phyloP scores from a whole-genome alignment of 1,140 invertebrate genomes.

The Drosophila repleta region DNA sequence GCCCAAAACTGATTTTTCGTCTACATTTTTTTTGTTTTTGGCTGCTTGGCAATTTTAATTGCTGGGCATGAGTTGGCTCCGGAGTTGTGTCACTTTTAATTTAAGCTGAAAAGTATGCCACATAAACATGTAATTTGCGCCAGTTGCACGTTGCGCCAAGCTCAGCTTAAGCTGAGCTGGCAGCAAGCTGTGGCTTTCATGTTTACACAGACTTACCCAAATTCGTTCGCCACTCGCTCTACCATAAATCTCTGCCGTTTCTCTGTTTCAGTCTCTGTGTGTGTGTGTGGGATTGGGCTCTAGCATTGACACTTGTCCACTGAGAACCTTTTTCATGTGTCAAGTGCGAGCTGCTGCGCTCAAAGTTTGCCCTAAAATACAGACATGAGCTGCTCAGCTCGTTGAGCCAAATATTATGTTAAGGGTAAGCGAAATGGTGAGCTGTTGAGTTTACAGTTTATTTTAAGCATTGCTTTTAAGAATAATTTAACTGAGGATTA shows the following conservation, averaged over 20 bases:
- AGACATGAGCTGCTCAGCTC: not conserved
- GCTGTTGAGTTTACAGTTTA: too few relatives aligned
- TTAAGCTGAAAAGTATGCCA: conserved; percentile 47
- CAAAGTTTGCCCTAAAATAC: conserved; percentile 23
- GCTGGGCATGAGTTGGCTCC: conserved; percentile 26
- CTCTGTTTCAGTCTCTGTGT: not conserved
- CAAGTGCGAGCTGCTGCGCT: conserved; percentile 39
- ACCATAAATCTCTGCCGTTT: conserved; percentile 59
- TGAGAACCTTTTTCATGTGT: conserved; percentile 50
- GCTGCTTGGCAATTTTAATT: conserved; percentile 41
- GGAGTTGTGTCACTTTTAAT: conserved; percentile 39
- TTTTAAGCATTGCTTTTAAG: too few relatives aligned
- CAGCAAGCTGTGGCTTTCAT: conserved; percentile 29
- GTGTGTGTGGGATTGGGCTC: conserved; percentile 5
- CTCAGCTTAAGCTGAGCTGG: conserved; percentile 17
- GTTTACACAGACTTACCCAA: conserved; percentile 9
- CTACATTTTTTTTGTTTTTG: not conserved
- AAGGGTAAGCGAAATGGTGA: not conserved
- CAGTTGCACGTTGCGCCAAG: conserved; percentile 58
- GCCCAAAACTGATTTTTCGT: conserved; percentile 14
- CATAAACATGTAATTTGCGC: conserved; percentile 68
- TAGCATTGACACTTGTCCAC: conserved; percentile 7
- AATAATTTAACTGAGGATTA: too few relatives aligned
- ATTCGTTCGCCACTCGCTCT: not conserved
- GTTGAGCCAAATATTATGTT: not conserved